Conservation (phyloP, 2,797 vertebrate genomes). For the Arctocebus calabarensis region DNA sequence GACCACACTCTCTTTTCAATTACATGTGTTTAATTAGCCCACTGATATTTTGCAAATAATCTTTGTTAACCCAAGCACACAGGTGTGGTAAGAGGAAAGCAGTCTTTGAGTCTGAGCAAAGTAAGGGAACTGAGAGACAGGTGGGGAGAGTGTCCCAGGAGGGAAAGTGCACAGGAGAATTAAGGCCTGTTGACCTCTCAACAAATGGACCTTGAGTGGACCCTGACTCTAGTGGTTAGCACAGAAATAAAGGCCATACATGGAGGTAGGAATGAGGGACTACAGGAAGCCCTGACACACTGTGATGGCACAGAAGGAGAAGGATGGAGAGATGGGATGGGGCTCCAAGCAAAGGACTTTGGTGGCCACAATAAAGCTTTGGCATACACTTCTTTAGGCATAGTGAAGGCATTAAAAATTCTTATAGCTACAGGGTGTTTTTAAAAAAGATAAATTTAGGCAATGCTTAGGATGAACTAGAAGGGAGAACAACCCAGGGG, state of each 20-base stretch:
- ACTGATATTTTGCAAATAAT: slow-evolving; percentile 38
- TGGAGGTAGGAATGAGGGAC: neutral
- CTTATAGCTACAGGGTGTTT: neutral
- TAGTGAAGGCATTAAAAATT: neutral
- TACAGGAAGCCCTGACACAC: neutral
- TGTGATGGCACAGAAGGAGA: neutral
- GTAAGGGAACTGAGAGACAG: neutral
- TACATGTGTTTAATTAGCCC: slow-evolving; percentile 46
- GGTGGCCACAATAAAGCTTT: neutral
- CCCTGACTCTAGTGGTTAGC: neutral
- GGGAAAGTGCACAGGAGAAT: neutral
- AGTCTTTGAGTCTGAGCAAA: neutral
- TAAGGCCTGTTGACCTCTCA: neutral
- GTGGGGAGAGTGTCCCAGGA: neutral
- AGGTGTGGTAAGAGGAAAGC: neutral
- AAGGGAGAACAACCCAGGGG: neutral
- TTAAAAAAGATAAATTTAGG: neutral
- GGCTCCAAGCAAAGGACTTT: neutral
- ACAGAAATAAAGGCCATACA: neutral
- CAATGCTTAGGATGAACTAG: neutral
- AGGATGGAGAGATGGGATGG: neutral
- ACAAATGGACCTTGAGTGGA: neutral
- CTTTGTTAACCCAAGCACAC: neutral
- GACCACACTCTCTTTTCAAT: slow-evolving; percentile 29
- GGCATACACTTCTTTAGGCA: neutral